Conservation (phyloP, 1,140 invertebrate genomes). For the Dufourea novaeangliae region DNA sequence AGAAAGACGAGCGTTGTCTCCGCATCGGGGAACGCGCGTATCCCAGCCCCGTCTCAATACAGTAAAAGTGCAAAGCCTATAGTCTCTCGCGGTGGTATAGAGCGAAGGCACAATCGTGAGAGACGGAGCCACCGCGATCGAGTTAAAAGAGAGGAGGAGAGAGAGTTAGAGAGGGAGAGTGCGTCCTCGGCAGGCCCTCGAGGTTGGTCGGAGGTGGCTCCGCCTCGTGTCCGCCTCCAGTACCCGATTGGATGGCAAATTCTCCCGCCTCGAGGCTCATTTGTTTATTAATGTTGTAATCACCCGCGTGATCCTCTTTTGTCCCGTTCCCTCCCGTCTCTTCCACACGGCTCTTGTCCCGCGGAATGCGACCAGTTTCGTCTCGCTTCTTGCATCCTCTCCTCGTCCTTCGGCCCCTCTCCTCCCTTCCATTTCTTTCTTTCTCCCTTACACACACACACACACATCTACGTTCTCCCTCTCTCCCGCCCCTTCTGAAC, state of each 20-base stretch:
- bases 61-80: conserved; percentile 57
- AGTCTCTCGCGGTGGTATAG: conserved; percentile 12
- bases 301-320: conserved; percentile 80
- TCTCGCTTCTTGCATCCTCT: conserved; percentile 68
- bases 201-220: conserved; percentile 75
- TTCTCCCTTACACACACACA: conserved; percentile 22
- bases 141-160: conserved; percentile 41
- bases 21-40: conserved; percentile 47
- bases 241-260: conserved; percentile 74
- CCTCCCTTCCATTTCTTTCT: conserved; percentile 39
- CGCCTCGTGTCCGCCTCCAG: conserved; percentile 77
- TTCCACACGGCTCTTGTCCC: conserved; percentile 60
- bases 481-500: conserved; percentile 30
- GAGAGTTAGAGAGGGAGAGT: conserved; percentile 61
- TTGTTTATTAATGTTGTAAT: conserved; percentile 83
- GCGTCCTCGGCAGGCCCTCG: conserved; percentile 59
- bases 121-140: conserved; percentile 11
- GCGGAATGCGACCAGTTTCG: conserved; percentile 79
- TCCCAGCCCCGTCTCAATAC: conserved; percentile 51
- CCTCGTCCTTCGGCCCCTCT: conserved; percentile 58
- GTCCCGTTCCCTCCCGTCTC: conserved; percentile 73
- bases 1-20: conserved; percentile 56
- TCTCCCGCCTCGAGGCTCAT: conserved; percentile 80
- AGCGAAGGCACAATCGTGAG: not conserved
- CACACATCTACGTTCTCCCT: conserved; percentile 33